These are phyloP conservation scores for Craseonycteris thonglongyai DNA, from an alignment of 2,113 vertebrate genomes.

Conservation along the genomic window DNA sequence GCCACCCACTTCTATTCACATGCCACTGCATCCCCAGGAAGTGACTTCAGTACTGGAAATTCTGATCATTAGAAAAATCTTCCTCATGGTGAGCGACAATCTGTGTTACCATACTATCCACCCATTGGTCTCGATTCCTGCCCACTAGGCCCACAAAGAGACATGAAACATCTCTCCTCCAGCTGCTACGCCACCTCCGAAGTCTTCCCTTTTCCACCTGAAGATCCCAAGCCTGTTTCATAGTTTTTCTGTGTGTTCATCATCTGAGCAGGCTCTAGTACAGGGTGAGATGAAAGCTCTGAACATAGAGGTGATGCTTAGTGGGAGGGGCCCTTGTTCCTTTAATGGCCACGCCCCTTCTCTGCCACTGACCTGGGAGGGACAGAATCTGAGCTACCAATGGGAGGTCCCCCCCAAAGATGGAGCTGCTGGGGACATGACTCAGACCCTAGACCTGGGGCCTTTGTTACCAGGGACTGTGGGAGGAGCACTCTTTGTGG, in stretches of 20 bases:
- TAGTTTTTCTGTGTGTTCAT: background rate
- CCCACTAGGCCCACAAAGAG: background rate
- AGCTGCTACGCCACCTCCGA: background rate
- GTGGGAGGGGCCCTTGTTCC: background rate
- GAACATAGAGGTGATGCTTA: background rate
- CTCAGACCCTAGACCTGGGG: background rate
- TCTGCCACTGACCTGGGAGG: background rate
- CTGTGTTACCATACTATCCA: background rate
- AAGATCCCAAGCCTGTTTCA: background rate
- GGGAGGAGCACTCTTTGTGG: background rate
- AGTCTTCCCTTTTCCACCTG: background rate
- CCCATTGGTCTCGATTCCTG: background rate
- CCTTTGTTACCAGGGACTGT: background rate
- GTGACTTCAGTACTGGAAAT: background rate
- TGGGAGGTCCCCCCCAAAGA: background rate
- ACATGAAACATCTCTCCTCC: background rate
- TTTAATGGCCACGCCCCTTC: background rate
- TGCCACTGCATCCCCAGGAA: background rate
- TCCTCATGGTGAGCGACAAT: background rate
- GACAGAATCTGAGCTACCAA: background rate
- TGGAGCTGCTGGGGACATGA: background rate
- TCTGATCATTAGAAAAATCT: slow-evolving; percentile 1
- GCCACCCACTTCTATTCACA: background rate
- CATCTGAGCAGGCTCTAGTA: background rate
- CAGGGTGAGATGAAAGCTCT: background rate